Evolutionary conservation across 2,113 vertebrate genomes (phyloP).

Genomic region (Corydoras sp.): DNA sequence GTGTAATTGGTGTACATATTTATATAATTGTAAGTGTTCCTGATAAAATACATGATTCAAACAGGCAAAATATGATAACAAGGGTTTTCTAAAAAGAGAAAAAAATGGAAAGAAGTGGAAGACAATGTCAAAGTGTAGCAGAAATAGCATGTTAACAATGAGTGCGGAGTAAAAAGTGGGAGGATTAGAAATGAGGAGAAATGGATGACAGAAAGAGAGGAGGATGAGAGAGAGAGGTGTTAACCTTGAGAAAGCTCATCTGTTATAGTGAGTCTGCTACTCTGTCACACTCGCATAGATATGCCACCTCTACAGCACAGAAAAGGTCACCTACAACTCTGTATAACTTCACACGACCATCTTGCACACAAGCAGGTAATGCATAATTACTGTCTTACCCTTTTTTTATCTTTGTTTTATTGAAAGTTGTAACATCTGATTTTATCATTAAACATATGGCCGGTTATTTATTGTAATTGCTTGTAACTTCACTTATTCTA

Average conservation of each 20-base stretch:
- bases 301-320: conserved; percentile 61
- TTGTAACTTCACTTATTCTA: too few relatives aligned
- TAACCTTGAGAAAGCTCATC: conserved; percentile 75
- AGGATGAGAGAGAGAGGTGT: conserved; percentile 43
- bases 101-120: not conserved
- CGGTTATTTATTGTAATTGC: too few relatives aligned
- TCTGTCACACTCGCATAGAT: conserved; percentile 71
- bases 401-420: too few relatives aligned
- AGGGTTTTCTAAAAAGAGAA: too few relatives aligned
- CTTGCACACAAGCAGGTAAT: conserved; percentile 41
- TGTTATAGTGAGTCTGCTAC: conserved; percentile 66
- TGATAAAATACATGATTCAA: too few relatives aligned
- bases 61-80: too few relatives aligned
- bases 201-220: conserved; percentile 41
- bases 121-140: not conserved
- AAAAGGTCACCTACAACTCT: conserved; percentile 65
- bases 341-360: conserved; percentile 48
- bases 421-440: too few relatives aligned
- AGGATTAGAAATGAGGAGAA: conserved; percentile 45
- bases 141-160: not conserved
- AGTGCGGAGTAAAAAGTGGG: conserved; percentile 6
- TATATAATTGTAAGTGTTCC: too few relatives aligned
- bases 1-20: too few relatives aligned
- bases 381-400: conserved; percentile 22
- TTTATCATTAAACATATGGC: too few relatives aligned